These are phyloP conservation scores for Coregonus clupeaformis DNA, from an alignment of 2,113 vertebrate species.

Conservation along the genomic window DNA sequence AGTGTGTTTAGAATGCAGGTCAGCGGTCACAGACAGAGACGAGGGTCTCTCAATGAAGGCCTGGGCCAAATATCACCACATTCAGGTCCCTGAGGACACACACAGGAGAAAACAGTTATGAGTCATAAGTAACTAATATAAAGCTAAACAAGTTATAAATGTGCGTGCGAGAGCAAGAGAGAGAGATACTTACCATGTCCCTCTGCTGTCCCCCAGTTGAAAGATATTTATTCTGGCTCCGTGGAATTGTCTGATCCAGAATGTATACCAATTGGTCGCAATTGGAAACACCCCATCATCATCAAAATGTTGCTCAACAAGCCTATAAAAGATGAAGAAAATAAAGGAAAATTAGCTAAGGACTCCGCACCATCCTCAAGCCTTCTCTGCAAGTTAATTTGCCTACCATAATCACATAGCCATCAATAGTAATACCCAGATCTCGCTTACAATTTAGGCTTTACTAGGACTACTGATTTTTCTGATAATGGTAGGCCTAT, in stretches of 20 bases:
- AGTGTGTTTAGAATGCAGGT: slow-evolving; percentile 69
- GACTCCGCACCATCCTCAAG: not conserved
- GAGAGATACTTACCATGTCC: not conserved
- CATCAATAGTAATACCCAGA: not conserved
- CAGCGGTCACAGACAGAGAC: slow-evolving; percentile 70
- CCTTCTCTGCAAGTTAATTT: not conserved
- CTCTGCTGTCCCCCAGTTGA: not conserved
- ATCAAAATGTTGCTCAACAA: not conserved
- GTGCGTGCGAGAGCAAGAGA: not conserved
- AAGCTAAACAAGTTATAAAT: not conserved
- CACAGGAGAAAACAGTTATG: not conserved
- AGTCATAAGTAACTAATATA: not conserved
- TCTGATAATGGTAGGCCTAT: not conserved
- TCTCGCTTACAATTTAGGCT: not conserved
- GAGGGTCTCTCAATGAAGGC: slow-evolving; percentile 80
- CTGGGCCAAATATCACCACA: slow-evolving; percentile 74
- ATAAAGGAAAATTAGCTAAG: not conserved
- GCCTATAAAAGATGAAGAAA: not conserved
- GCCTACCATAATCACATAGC: not conserved
- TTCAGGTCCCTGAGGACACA: slow-evolving; percentile 59
- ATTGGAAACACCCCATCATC: not conserved
- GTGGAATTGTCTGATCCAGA: not conserved
- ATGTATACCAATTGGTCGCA: not conserved
- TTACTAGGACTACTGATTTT: not conserved
- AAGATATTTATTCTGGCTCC: not conserved